Base-by-base conservation (phyloP, 1,140 invertebrate species). In the Micrasema minimum region DNA sequence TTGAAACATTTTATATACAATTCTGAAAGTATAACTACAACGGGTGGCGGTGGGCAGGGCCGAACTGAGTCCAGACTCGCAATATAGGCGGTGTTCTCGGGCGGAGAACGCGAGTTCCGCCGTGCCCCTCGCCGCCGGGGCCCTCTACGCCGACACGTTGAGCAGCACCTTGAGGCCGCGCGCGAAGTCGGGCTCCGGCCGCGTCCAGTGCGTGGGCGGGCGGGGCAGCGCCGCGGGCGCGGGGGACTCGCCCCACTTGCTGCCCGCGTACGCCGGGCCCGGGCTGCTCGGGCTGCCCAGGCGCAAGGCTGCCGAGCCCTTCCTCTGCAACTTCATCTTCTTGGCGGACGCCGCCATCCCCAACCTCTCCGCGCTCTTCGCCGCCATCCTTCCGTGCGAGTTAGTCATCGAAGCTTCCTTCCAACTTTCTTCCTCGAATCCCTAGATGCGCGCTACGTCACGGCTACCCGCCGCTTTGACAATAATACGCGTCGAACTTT, bases 181-280 rank as follows among this genome's bases (percentile, higher is more conserved):
- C 41, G 72, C 51, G 59, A 64, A 48, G 67, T 68, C 65, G 20
- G 57, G 48, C 48, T 43, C 66, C 31, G 45, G 20, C 23, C 65
- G 79, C 35, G 79, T 79, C 83, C 83, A 84, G 78, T 83, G 82
- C 43, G 80, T 81, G 51, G 82, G 83, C 67, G 83, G 83, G 35
- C 81, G 81, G 7, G 83, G 83, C 76, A 84, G 76, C 12, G 82
- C 81, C 37, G 79, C 78, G 18, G 83, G 80, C 20, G 81, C 78
- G 46, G 83, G 83, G 41, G 83, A 81, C 66, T 80, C 79, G 77
- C 82, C 82, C 83, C 83, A 84, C 76, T 84, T 84, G 79, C 81
- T 81, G 68, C 75, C 81, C 26, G 83, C 83, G 77, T 81, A 84
- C 43, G 77, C 64, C 59, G 53, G 64, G 20, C 20, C 14, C 18